Conservation (phyloP, 2,113 vertebrate genomes). For the Psittacara wagleri region DNA sequence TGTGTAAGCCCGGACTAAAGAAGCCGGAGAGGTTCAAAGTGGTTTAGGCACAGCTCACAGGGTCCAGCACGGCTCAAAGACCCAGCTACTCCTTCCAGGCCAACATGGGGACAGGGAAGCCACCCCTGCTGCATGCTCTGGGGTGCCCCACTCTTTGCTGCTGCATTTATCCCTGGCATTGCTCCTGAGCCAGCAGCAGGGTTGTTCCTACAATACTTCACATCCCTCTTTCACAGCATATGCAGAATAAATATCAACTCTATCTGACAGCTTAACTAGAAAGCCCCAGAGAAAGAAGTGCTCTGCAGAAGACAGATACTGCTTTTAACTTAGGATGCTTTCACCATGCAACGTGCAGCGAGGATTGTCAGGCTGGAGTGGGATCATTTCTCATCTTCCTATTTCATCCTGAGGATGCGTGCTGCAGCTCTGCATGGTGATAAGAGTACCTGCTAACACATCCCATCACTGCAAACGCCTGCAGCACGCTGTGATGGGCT, state of each 20-base stretch:
- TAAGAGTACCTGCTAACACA: neutral
- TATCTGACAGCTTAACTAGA: neutral
- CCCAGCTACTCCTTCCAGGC: neutral
- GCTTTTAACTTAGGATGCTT: neutral
- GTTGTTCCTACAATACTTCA: neutral
- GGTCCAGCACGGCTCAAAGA: neutral
- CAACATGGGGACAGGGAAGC: neutral
- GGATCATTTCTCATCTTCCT: neutral
- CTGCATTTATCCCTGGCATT: neutral
- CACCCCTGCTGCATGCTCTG: neutral
- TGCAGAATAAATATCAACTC: neutral
- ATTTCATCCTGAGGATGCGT: neutral
- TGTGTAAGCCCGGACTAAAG: neutral
- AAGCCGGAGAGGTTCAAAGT: neutral
- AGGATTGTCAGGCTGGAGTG: neutral
- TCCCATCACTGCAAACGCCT: neutral
- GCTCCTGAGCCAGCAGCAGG: neutral
- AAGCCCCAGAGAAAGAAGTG: neutral
- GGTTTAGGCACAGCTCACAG: neutral
- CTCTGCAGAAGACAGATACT: neutral
- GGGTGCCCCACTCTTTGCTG: neutral
- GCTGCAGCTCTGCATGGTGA: neutral
- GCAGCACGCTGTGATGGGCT: neutral
- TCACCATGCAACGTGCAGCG: rapidly evolving
- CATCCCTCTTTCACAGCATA: neutral